A percentile compares a stretch with the other conserved stretches of the same genome.
Conservation (phyloP, 2,888 invertebrate species). For the Dermolepida albohirtum region DNA sequence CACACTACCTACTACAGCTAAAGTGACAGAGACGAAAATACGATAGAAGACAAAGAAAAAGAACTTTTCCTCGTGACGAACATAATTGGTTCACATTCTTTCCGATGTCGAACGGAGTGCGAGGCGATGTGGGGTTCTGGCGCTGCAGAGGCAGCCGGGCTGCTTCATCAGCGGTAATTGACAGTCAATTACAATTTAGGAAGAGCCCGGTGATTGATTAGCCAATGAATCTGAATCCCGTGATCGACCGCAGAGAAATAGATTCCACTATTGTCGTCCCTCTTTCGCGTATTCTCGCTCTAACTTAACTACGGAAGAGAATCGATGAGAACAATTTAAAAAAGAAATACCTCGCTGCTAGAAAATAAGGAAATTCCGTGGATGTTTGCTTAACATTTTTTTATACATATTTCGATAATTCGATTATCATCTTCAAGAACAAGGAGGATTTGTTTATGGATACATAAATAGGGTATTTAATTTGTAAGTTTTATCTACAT, state of each 20-base stretch:
- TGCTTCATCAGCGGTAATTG: conserved; percentile 55
- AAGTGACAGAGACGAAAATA: no score
- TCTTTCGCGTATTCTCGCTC: conserved; percentile 5
- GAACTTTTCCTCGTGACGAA: conserved; percentile 28
- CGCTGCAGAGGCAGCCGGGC: conserved; percentile 43
- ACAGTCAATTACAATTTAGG: conserved; percentile 58
- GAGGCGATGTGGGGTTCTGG: conserved; percentile 42
- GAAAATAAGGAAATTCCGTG: no score
- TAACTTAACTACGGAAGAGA: background rate
- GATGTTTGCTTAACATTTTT: no score
- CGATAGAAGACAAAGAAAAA: conserved; percentile 34
- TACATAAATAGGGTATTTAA: no score
- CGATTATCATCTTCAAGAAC: no score
- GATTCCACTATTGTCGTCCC: conserved; percentile 41
- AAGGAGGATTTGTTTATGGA: no score
- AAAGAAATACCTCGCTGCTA: no score
- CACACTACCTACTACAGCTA: no score
- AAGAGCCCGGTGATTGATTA: conserved; percentile 55
- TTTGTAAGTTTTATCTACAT: no score
- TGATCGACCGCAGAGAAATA: conserved; percentile 52
- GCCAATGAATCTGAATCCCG: conserved; percentile 52
- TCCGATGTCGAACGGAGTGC: conserved; percentile 36
- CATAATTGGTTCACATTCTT: conserved; percentile 53
- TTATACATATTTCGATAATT: no score
- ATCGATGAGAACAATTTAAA: no score